phyloP scores from a whole-genome alignment of 2,797 vertebrate species.

The Epinephelus malabaricus region DNA sequence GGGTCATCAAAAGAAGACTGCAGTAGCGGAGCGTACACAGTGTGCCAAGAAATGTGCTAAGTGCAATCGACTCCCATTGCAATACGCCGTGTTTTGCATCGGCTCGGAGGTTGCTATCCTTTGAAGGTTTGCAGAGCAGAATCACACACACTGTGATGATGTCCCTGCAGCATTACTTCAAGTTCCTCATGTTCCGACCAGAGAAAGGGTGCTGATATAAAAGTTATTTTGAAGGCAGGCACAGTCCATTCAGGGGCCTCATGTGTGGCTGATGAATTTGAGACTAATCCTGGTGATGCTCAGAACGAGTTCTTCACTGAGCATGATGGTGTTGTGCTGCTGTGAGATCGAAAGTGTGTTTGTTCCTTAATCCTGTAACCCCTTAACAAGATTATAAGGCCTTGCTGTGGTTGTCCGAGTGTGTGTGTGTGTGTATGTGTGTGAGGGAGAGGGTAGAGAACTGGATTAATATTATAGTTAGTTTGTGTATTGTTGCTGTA shows the following conservation, averaged over 20 bases:
- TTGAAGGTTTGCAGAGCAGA: conserved; percentile 1
- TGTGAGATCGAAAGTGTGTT: conserved; percentile 51
- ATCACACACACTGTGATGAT: not conserved
- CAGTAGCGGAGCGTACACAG: not conserved
- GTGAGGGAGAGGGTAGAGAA: conserved; percentile 32
- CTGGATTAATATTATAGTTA: conserved; percentile 57
- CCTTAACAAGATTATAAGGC: conserved; percentile 60
- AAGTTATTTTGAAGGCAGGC: conserved; percentile 20
- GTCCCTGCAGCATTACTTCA: not conserved
- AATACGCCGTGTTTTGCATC: not conserved
- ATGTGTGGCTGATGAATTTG: conserved; percentile 30
- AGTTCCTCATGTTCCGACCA: not conserved
- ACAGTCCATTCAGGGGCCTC: not conserved
- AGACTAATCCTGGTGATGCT: conserved; percentile 22
- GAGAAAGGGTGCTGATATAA: not conserved
- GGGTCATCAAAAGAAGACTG: conserved; percentile 23
- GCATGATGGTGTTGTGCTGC: conserved; percentile 27
- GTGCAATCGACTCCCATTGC: not conserved
- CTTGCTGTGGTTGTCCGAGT: conserved; percentile 29
- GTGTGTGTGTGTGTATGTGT: conserved; percentile 1
- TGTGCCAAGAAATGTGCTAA: conserved; percentile 16
- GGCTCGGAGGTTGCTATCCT: not conserved
- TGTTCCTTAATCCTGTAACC: conserved; percentile 62
- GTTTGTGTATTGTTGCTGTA: conserved; percentile 38
- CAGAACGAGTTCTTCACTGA: conserved; percentile 18